A percentile compares a stretch with the other conserved stretches of the same genome.
phyloP scores from a whole-genome alignment of 2,797 vertebrate species.

The Salmo trutta region DNA sequence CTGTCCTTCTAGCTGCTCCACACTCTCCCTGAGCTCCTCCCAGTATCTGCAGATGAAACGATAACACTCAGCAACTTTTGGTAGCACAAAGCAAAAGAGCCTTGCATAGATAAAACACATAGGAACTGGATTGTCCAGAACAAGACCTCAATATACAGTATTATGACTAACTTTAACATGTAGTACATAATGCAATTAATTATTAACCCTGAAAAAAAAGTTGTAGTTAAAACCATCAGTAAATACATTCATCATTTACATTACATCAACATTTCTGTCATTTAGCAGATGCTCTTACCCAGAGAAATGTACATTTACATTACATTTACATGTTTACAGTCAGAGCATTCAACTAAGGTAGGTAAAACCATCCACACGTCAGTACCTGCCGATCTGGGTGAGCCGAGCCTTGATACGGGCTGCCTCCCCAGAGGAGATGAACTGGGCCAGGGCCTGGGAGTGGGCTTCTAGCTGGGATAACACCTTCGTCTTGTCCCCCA shows the following conservation, averaged over 20 bases:
- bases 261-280: not conserved
- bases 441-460: slow-evolving; percentile 82
- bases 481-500: slow-evolving; percentile 74
- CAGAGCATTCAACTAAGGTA: not conserved
- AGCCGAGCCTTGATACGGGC: slow-evolving; percentile 90
- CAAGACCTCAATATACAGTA: not conserved
- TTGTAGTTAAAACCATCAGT: too few species aligned
- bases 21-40: slow-evolving; percentile 88
- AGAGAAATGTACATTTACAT: not conserved
- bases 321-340: not conserved
- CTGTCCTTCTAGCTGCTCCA: slow-evolving; percentile 79
- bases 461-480: slow-evolving; percentile 82
- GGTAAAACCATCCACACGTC: slow-evolving; percentile 1
- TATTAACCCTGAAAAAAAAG: too few species aligned
- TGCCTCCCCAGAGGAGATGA: slow-evolving; percentile 88
- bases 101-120: not conserved
- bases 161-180: too few species aligned
- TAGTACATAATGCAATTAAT: too few species aligned
- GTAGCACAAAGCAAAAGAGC: not conserved
- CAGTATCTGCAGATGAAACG: slow-evolving; percentile 76
- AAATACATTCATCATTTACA: not conserved
- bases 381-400: slow-evolving; percentile 86
- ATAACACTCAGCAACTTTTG: not conserved
- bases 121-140: not conserved
- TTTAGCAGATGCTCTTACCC: not conserved